Base-by-base conservation (phyloP, 53 echinoderm and acorn worm genomes). In the Zoroaster sp. region DNA sequence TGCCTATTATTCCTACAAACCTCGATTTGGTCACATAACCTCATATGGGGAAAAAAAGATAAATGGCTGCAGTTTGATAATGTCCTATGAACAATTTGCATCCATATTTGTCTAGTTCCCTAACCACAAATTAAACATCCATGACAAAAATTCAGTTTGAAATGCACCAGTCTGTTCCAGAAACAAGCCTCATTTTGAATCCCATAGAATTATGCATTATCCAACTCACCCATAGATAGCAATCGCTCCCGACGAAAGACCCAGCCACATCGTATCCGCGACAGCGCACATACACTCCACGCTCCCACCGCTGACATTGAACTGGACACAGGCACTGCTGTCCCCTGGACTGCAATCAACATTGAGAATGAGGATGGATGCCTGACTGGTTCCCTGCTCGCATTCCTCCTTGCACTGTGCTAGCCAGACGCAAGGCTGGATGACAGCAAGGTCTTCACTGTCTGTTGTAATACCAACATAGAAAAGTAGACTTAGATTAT, bases 231-330 rank as follows among this genome's bases (percentile, higher is more conserved):
- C 92, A 90, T 91, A 95, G 8, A 95, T 90, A 17, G 88, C 92
- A 1, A 97, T 91, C 15, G 83, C 72, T n/a, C 97, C 97, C 0
- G 90, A 83, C 23, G 91, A 71, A 44, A 95, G 51, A 1, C 93
- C 95, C 28, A 97, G 79, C 97, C 97, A 97, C 74, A 97, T 90
- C 15, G 92, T 94, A 53, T 94, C 95, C 2, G 63, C 88, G 11
- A 95, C 97, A 6, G 97, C 86, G 81, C 97, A 97, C 78, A 97
- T 90, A 23, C 95, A 95, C 78, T 90, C 91, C 40, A 94, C 94
- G 1, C 53, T 65, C 33, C 92, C 93, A 32, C 79, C 88, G 11
- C 70, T 37, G 3, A 94, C 86, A 43, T 86, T 91, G 41, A 96
- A 89, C 33, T 91, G 88, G 41, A 96, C 69, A 9, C 92, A 90